Percentiles rank a stretch among this genome's conserved stretches.
These are phyloP conservation scores for Itoplectis maculator DNA, from an alignment of 2,888 invertebrate species.

Conservation along the genomic window DNA sequence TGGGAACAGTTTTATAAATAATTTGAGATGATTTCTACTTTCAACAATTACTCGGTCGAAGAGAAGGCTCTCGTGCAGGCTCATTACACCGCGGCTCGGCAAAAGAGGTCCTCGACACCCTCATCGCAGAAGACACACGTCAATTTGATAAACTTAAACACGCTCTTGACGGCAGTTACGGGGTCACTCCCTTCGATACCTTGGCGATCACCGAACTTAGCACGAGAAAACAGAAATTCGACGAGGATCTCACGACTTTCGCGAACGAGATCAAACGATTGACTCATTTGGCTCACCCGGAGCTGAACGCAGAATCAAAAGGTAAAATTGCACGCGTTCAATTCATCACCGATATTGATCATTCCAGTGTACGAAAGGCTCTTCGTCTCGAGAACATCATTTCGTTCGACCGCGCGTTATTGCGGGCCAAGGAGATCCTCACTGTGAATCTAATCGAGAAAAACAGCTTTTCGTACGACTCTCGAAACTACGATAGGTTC, in stretches of 20 bases:
- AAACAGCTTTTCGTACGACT: neutral
- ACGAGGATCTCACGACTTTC: slow-evolving; percentile 1
- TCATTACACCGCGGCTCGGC: neutral
- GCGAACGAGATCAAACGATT: slow-evolving; percentile 10
- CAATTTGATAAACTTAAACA: neutral
- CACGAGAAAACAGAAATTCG: neutral
- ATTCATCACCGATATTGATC: too few relatives aligned
- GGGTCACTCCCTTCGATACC: neutral
- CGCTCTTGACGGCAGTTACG: neutral
- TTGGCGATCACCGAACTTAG: neutral
- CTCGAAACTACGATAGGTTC: neutral
- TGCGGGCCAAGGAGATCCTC: slow-evolving; percentile 8
- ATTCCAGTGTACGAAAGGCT: too few relatives aligned
- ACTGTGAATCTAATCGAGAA: slow-evolving; percentile 3
- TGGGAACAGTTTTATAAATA: too few relatives aligned
- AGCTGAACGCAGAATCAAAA: slow-evolving; percentile 6
- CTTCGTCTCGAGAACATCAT: slow-evolving; percentile 8
- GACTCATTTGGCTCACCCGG: neutral
- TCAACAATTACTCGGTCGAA: too few relatives aligned
- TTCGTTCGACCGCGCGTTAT: slow-evolving; percentile 1
- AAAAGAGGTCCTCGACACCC: neutral
- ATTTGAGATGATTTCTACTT: too few relatives aligned
- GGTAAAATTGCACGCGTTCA: too few relatives aligned
- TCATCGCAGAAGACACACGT: neutral
- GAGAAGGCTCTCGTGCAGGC: slow-evolving; percentile 4